Evolutionary conservation across 2,888 invertebrate genomes (phyloP).

Genomic region (Chironomus tentans): DNA sequence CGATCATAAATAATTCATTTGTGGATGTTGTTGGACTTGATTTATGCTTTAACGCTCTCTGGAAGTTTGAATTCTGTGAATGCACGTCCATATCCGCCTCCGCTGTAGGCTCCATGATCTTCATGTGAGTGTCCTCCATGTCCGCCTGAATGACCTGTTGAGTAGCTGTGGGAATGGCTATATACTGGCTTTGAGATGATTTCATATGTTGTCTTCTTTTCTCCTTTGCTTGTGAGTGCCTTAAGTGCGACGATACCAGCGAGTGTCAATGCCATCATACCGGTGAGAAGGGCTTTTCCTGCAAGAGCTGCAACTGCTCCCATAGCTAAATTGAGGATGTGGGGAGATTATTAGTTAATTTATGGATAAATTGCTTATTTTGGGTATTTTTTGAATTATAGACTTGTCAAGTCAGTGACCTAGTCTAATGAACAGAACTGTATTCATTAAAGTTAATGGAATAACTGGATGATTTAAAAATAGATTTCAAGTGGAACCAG

Average conservation of each 20-base stretch:
- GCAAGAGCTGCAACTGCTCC: slow-evolving; percentile 69
- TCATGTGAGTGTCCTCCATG: slow-evolving; percentile 30
- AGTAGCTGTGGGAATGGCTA: slow-evolving; percentile 53
- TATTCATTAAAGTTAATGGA: too few relatives aligned
- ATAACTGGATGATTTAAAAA: too few relatives aligned
- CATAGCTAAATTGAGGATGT: slow-evolving; percentile 52
- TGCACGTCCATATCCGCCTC: background rate
- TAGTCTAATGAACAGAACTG: too few relatives aligned
- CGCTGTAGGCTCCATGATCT: background rate
- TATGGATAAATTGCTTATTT: too few relatives aligned
- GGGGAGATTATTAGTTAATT: too few relatives aligned
- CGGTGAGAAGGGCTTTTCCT: slow-evolving; percentile 76
- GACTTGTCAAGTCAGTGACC: too few relatives aligned
- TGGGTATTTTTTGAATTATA: too few relatives aligned
- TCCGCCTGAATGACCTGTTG: slow-evolving; percentile 45
- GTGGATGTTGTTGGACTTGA: background rate
- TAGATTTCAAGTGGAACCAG: too few relatives aligned
- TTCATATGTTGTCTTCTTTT: slow-evolving; percentile 71
- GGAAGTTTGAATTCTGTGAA: slow-evolving; percentile 2
- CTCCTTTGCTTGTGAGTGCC: slow-evolving; percentile 55
- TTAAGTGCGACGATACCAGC: slow-evolving; percentile 70
- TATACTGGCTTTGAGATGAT: slow-evolving; percentile 75
- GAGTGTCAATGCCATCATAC: slow-evolving; percentile 66
- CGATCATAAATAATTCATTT: background rate
- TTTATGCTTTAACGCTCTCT: slow-evolving; percentile 21